Base-by-base conservation (phyloP, 2,888 invertebrate species). In the Lasioglossum malachurum region DNA sequence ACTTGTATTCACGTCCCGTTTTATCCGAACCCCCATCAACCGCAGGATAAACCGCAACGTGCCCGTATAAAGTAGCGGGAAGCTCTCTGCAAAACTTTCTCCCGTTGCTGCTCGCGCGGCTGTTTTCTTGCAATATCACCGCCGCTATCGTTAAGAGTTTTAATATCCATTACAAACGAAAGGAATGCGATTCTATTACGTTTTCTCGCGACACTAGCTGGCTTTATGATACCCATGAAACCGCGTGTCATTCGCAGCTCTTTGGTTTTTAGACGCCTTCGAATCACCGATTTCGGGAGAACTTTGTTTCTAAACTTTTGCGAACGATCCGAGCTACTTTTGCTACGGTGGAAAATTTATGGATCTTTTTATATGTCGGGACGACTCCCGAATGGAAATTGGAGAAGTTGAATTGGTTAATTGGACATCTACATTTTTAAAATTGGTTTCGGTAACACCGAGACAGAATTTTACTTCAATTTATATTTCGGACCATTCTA, bases 11-110 rank as follows among this genome's bases (percentile, higher is more conserved):
- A n/a, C 69, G 75, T 75, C 60, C 64, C 38, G 67, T 73, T 79
- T 83, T 86, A 88, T 84, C 81, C 60, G 53, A 49, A 74, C 38
- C 60, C 46, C 76, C 87, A 87, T 89, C 87, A 78, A 80, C 74
- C 75, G 77, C 69, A 64, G 53, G 78, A 82, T 85, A 80, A 89
- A 82, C 75, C 78, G 69, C 72, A 53, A 27, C 72, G 46, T 49
- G 74, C 35, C 67, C 27, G 49, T 80, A 83, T 78, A 75, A 83
- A 71, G 78, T 84, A 49, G 57, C 64, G 82, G 19, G 57, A 74
- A 69, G 73, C 83, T 77, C 67, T 46, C 57, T 78, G 82, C 74
- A 78, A 78, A 84, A 44, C 67, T 84, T 82, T 67, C 27, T 35
- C 64, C 31, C 31, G n/a, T n/a, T 57, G 57, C 57, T 12, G 64